Evolutionary conservation across 2,113 vertebrate genomes (phyloP), one percentile per base, ranked within the genome.

Genomic region (Triplophysa tibetana): DNA sequence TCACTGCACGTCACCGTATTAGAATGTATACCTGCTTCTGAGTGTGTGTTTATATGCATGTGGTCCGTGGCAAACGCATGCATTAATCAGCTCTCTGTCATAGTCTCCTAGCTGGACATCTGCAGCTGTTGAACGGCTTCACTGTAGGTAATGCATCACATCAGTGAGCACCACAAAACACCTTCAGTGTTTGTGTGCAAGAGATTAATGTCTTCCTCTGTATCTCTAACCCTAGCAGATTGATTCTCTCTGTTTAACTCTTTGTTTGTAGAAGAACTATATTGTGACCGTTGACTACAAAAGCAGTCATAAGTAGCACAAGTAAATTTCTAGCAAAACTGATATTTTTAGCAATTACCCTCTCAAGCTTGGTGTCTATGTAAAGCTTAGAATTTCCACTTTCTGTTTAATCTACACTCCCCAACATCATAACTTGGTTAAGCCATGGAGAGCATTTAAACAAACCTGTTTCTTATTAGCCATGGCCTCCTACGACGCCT

Each of bases 31-130:
- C 45, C 66, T 63, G 43, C 69, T 61, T 61, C 19, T 56, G 26
- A 24, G 67, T n/a, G 38, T 38, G 41, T 69, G 21, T 70, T 41
- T 41, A 56, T 70, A 11, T 50, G 61, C 50, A 38, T 63, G 43
- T 63, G 38, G 58, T 63, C 58, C 0, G 4, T 41, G 5, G 4
- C 64, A 67, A 23, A 21, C 67, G 45, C 29, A 26, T 56, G 50
- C 54, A 66, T 83, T 16, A 80, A 66, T 76, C 61, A 1, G 54
- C 8, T 58, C 16, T 1, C 33, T 72, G 78, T 83, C 67, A 75
- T 41, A 48, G 24, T 67, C 12, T 1, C 70, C 38, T 73, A 62
- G 50, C 70, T 79, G 76, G 70, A 75, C 45, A 64, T 61, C 72
- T 65, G 70, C 73, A 73, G 21, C 60, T 70, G 72, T 60, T 69